Conservation (phyloP, 2,888 invertebrate genomes). For the Sinohyriopsis cumingii region DNA sequence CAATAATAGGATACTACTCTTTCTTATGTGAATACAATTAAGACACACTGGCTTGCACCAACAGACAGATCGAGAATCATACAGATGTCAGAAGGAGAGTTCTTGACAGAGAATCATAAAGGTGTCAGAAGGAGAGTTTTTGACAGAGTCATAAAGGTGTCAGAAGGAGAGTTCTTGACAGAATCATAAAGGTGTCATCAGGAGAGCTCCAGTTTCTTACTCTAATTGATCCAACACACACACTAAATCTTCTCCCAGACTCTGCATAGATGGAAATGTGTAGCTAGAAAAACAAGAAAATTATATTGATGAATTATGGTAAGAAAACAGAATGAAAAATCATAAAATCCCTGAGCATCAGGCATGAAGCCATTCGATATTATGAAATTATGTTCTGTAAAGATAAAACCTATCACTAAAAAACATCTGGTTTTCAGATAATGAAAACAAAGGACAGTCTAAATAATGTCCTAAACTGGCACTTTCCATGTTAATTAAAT, state of each 20-base stretch:
- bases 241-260: conserved; percentile 85
- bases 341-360: background rate
- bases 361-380: background rate
- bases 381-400: background rate
- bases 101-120: too few relatives aligned
- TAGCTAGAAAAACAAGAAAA: conserved; percentile 76
- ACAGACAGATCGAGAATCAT: too few relatives aligned
- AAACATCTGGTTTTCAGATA: background rate
- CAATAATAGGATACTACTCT: too few relatives aligned
- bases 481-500: too few relatives aligned
- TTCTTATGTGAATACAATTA: too few relatives aligned
- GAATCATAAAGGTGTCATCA: too few relatives aligned
- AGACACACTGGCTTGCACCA: too few relatives aligned
- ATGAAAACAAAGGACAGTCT: too few relatives aligned
- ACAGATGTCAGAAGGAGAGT: too few relatives aligned
- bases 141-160: conserved; percentile 49
- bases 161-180: conserved; percentile 74
- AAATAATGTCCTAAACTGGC: too few relatives aligned
- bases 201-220: conserved; percentile 57
- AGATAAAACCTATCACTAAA: background rate
- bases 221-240: conserved; percentile 87
- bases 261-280: conserved; percentile 86
- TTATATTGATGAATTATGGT: background rate
- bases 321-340: background rate
- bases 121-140: conserved; percentile 72